Evolutionary conservation across 30 jellyfish, hydroid and myxozoan species (phyloP).

Genomic region (Turritopsis dohrnii): DNA sequence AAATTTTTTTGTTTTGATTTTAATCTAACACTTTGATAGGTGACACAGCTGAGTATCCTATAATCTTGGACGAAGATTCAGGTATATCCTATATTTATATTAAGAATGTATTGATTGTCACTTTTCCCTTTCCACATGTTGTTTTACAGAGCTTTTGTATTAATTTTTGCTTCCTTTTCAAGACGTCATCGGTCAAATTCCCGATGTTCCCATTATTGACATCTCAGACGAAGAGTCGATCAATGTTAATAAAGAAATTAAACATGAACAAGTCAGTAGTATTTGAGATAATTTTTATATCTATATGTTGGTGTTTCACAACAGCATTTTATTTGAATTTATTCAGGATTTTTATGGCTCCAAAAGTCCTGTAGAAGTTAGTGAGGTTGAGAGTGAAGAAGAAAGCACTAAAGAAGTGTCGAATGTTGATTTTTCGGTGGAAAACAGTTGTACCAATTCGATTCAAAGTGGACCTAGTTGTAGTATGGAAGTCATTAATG

Average conservation of each 20-base stretch:
- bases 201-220: not conserved
- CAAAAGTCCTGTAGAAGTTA: slow-evolving; percentile 24
- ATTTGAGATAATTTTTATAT: too few relatives aligned
- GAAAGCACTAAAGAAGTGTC: not conserved
- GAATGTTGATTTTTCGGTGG: not conserved
- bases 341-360: slow-evolving; percentile 15
- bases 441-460: not conserved
- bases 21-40: too few relatives aligned
- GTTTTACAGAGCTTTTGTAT: too few relatives aligned
- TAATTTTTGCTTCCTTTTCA: not conserved
- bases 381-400: slow-evolving; percentile 19
- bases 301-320: not conserved
- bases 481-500: not conserved
- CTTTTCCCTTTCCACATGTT: too few relatives aligned
- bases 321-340: not conserved
- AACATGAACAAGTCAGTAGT: not conserved
- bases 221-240: not conserved
- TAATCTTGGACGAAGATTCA: not conserved
- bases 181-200: not conserved
- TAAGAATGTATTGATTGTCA: too few relatives aligned
- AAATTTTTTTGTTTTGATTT: too few relatives aligned
- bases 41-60: not conserved
- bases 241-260: not conserved
- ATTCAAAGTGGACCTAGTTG: not conserved
- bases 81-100: too few relatives aligned